Base-by-base conservation (phyloP, 2,113 vertebrate species). In the Mirounga angustirostris region DNA sequence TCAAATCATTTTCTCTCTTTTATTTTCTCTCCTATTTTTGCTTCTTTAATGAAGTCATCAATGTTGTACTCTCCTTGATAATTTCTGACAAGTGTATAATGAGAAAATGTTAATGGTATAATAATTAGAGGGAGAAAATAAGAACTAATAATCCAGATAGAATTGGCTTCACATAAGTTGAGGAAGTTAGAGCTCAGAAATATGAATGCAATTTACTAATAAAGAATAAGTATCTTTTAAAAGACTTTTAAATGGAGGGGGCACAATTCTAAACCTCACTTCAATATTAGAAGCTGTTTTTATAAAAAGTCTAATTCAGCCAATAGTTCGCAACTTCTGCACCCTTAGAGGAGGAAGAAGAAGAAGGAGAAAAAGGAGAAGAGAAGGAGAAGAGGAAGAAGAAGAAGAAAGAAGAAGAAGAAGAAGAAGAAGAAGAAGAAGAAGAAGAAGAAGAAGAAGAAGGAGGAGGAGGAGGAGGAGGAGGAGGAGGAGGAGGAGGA, bases 41-140 rank as follows among this genome's bases (percentile, higher is more conserved):
- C 84, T 96, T 83, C 33, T 94, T 84, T 84, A 73, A 89, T 93
- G 19, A 33, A 59, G 16, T 89, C 26, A 78, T 85, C 50, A 71
- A 50, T 87, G 15, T 33, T 96, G 56, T 59, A 61, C 36, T 80
- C 28, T 69, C 54, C 46, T 89, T 84, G 61, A 96, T 92, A 54
- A n/a, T 90, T 83, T 92, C 78, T 96, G 92, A 90, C 76, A 96
- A 88, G 43, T 87, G 18, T 52, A 36, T 87, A 93, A 87, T 97
- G 30, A 98, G 89, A 91, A 92, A 63, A 83, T 3, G 13, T 93
- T 83, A 93, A 71, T 40, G 28, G 79, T 26, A 65, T 67, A 22
- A 40, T 88, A 95, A 94, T 82, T 89, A 89, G 13, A 95, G 24
- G 24, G 14, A 76, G 26, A 93, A 95, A 89, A 89, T 61, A 91